A percentile compares a stretch with the other conserved stretches of the same genome.
phyloP scores from a whole-genome alignment of 1,140 invertebrate genomes.

The Elymnias hypermnestra region DNA sequence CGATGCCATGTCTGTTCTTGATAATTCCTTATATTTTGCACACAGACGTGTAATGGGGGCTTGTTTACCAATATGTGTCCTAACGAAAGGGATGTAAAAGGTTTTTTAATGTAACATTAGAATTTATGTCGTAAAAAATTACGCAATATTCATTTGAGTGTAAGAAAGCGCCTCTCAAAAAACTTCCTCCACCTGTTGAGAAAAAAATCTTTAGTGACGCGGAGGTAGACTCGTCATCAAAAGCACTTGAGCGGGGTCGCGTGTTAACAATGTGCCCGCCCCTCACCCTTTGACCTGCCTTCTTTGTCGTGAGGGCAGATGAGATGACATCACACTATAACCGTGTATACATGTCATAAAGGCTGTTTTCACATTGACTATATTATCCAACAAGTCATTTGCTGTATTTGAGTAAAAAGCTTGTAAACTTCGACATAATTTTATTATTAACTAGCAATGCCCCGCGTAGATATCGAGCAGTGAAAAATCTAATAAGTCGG shows the following conservation, averaged over 20 bases:
- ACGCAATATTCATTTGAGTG: conserved; percentile 14
- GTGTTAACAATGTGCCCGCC: conserved; percentile 61
- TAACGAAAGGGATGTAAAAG: too few species aligned
- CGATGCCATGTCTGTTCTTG: too few species aligned
- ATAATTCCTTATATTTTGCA: too few species aligned
- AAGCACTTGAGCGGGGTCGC: conserved; percentile 57
- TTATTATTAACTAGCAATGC: too few species aligned
- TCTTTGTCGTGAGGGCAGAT: conserved; percentile 56
- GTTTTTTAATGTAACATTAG: background rate
- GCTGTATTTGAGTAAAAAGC: too few species aligned
- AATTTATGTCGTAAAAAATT: background rate
- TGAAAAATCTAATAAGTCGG: too few species aligned
- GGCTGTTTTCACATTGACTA: background rate
- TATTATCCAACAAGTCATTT: background rate
- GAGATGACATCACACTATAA: conserved; percentile 44
- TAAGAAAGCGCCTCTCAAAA: conserved; percentile 23
- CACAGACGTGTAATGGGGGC: too few species aligned
- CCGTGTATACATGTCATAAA: conserved; percentile 7
- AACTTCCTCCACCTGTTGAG: conserved; percentile 33
- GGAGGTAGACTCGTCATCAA: conserved; percentile 46
- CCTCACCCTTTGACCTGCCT: conserved; percentile 57
- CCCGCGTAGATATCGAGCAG: too few species aligned
- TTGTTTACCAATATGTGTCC: too few species aligned
- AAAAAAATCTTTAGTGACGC: conserved; percentile 28
- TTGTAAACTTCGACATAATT: too few species aligned